Conservation (phyloP, 2,113 vertebrate species). For the Hyaena hyaena region DNA sequence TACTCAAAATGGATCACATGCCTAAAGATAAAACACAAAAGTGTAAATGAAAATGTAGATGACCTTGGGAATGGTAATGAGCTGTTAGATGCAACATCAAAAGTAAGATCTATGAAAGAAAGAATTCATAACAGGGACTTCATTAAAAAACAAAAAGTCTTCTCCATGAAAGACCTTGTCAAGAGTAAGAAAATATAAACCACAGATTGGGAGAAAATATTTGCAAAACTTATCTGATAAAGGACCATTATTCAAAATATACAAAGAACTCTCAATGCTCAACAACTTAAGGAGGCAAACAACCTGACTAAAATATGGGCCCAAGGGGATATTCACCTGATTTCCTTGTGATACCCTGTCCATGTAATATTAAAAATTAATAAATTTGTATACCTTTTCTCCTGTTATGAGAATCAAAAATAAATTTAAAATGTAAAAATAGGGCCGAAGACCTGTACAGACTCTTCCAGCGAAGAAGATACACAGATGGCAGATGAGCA, state of each 20-base stretch:
- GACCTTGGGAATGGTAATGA: background rate
- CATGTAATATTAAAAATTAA: background rate
- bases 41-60: background rate
- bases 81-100: background rate
- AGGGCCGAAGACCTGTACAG: background rate
- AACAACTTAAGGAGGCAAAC: background rate
- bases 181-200: background rate
- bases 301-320: background rate
- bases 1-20: background rate
- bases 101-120: background rate
- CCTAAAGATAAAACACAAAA: background rate
- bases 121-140: background rate
- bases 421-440: background rate
- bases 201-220: background rate
- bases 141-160: background rate
- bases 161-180: background rate
- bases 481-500: too few species aligned
- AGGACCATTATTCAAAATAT: background rate
- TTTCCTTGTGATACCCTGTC: background rate
- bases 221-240: background rate
- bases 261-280: background rate
- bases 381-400: background rate
- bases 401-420: background rate
- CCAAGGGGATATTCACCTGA: background rate
- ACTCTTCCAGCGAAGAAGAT: background rate